These are phyloP conservation scores for Choloepus hoffmanni DNA, from an alignment of 2,113 vertebrate species.

Conservation along the genomic window DNA sequence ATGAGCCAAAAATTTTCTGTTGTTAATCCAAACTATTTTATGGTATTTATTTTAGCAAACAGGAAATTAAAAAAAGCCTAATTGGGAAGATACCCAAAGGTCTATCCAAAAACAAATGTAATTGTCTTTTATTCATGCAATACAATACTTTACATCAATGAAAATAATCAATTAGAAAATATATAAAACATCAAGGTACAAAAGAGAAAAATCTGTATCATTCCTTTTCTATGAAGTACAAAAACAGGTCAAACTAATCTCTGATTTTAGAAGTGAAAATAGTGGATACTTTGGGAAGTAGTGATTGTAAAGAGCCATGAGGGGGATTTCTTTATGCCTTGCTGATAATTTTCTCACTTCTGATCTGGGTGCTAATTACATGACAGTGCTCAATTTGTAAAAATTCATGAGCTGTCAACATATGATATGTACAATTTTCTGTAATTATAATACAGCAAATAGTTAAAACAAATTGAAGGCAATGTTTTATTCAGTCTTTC, in stretches of 20 bases:
- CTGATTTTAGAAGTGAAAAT: not conserved
- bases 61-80: not conserved
- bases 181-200: not conserved
- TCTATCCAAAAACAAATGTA: not conserved
- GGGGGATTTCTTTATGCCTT: not conserved
- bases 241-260: not conserved
- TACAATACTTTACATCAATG: too few species aligned
- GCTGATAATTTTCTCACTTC: not conserved
- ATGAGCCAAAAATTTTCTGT: too few species aligned
- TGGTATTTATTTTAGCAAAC: too few species aligned
- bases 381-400: not conserved
- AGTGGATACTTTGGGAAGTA: not conserved
- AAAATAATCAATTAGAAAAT: not conserved
- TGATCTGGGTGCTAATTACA: not conserved
- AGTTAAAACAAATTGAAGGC: not conserved
- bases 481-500: not conserved
- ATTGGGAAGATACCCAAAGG: not conserved
- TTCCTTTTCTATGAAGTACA: not conserved
- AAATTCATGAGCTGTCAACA: accelerated
- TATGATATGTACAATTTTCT: accelerated
- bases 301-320: not conserved
- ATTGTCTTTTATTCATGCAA: not conserved
- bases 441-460: not conserved
- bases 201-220: not conserved
- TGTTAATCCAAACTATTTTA: too few species aligned